Evolutionary conservation across 1,140 invertebrate species (phyloP), one percentile per base, ranked within the genome.

Genomic region (Andrena cerasifolii): DNA sequence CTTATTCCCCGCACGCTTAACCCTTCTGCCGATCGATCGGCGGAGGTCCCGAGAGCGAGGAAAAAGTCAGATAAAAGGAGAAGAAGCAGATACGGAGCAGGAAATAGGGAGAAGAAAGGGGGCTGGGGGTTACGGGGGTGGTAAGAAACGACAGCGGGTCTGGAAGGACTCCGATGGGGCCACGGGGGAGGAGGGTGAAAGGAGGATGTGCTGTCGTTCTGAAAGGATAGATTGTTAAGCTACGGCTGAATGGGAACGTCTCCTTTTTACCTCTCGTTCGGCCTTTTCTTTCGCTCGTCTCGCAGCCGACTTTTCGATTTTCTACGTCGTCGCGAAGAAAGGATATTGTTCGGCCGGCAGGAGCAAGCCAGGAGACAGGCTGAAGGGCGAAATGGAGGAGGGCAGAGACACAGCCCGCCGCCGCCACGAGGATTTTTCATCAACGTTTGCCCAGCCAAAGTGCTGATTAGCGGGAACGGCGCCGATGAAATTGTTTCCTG

Each of bases 171-270:
- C 10, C 51, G 58, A 26, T 24, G 24, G 36, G n/a, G n/a, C 2
- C 14, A 21, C 24, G 40, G 47, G 16, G 24, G 33, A 2, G 5
- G 36, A 4, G 5, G 40, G 40, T 2, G 21, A 26, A 76, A 68
- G 81, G 53, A 81, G 74, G 79, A 87, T 78, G 79, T 81, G 78
- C 78, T 84, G 81, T 87, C 86, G 79, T 82, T 80, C 80, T 88
- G 82, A 89, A 89, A 88, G 83, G 87, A 88, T 87, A 87, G 88
- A 90, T 90, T 89, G 89, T 89, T 87, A 87, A 90, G 87, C 77
- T 75, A 85, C 78, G 77, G 81, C 77, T 89, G 87, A 90, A 90
- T 90, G 66, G 85, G 71, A 79, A 80, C 72, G 72, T 83, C 84
- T 84, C 61, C 83, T 88, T 84, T 86, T 85, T 85, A 74, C 63